These are phyloP conservation scores for Asobara japonica DNA, from an alignment of 1,140 invertebrate genomes.

Conservation along the genomic window DNA sequence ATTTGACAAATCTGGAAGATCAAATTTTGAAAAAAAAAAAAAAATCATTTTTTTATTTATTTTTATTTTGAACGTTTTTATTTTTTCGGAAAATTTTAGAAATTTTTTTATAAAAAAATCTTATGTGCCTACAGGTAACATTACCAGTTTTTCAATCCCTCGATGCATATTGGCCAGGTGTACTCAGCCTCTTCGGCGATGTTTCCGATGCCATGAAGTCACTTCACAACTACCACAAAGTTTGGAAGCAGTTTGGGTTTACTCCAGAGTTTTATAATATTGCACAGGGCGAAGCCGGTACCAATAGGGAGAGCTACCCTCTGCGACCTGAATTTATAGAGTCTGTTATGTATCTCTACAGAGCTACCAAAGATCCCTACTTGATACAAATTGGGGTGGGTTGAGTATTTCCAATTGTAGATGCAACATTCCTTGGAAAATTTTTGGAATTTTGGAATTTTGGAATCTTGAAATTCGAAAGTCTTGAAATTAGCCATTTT, in stretches of 20 bases:
- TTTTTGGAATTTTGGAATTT: too few relatives aligned
- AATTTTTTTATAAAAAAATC: too few relatives aligned
- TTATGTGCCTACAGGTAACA: too few relatives aligned
- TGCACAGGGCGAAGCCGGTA: slow-evolving; percentile 82
- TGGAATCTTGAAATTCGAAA: too few relatives aligned
- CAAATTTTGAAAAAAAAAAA: too few relatives aligned
- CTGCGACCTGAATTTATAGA: slow-evolving; percentile 95
- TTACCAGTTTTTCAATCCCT: slow-evolving; percentile 97
- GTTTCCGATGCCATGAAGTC: slow-evolving; percentile 91
- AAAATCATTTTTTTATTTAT: too few relatives aligned
- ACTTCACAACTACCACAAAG: slow-evolving; percentile 94
- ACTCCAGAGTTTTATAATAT: slow-evolving; percentile 98
- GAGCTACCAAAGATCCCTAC: slow-evolving; percentile 92
- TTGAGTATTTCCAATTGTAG: neutral
- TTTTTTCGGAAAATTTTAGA: too few relatives aligned
- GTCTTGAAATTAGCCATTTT: too few relatives aligned
- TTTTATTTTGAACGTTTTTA: too few relatives aligned
- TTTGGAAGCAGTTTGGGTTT: slow-evolving; percentile 97
- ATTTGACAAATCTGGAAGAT: too few relatives aligned
- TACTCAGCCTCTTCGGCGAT: slow-evolving; percentile 88
- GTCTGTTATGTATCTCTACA: slow-evolving; percentile 96
- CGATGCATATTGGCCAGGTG: slow-evolving; percentile 98
- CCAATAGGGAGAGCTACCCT: slow-evolving; percentile 92
- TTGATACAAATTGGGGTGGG: slow-evolving; percentile 85
- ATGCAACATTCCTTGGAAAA: neutral